phyloP scores from a whole-genome alignment of 2,888 invertebrate species.

The Ischnura elegans region DNA sequence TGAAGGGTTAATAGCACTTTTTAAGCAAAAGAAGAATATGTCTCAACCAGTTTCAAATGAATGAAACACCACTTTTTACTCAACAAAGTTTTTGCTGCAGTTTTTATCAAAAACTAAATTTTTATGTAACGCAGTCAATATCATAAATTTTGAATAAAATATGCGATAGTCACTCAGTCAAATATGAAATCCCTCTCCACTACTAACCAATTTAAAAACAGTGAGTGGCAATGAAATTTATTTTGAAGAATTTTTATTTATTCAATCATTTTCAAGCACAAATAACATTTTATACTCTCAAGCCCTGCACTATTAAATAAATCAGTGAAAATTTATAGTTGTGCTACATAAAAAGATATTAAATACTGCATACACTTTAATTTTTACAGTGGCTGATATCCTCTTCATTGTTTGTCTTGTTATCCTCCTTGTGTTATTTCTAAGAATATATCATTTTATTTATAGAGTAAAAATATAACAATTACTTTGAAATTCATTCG shows the following conservation, averaged over 20 bases:
- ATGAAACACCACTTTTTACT: no score
- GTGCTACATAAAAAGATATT: neutral
- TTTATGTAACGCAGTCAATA: no score
- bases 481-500: slow-evolving; percentile 3
- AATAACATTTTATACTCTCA: neutral
- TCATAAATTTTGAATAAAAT: no score
- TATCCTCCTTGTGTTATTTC: neutral
- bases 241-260: neutral
- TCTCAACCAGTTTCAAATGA: no score
- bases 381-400: slow-evolving; percentile 12
- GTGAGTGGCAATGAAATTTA: neutral
- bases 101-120: no score
- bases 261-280: slow-evolving; percentile 9
- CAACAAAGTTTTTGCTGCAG: no score
- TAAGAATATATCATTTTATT: neutral
- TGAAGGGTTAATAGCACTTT: no score
- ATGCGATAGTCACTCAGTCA: no score
- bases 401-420: slow-evolving; percentile 4
- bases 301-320: neutral
- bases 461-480: neutral
- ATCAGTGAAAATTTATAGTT: neutral
- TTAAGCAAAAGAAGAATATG: no score
- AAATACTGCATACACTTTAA: neutral
- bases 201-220: no score
- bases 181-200: no score